A percentile compares a stretch with the other conserved stretches of the same genome.
Conservation (phyloP, 2,888 invertebrate species). For the Drosophila falleni region DNA sequence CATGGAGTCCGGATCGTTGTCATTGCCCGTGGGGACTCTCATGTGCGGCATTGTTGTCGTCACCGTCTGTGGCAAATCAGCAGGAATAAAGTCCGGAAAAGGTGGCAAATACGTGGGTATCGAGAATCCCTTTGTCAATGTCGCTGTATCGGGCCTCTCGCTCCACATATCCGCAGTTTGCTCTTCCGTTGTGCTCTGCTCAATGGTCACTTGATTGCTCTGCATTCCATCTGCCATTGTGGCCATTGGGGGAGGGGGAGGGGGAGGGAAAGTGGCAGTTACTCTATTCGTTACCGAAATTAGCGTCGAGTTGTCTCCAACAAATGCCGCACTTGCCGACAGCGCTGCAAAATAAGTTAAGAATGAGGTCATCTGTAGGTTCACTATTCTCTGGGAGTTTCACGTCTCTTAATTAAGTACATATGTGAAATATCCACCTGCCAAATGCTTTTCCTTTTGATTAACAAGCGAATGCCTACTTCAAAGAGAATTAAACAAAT, state of each 20-base stretch:
- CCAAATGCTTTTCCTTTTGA: background rate
- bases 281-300: slow-evolving; percentile 53
- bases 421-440: background rate
- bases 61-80: slow-evolving; percentile 69
- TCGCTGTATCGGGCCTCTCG: slow-evolving; percentile 75
- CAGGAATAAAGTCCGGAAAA: slow-evolving; percentile 79
- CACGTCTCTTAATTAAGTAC: background rate
- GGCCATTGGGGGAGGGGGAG: background rate
- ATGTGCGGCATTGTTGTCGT: slow-evolving; percentile 45
- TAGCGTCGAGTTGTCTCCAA: slow-evolving; percentile 61
- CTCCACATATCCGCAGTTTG: slow-evolving; percentile 64
- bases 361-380: slow-evolving; percentile 51
- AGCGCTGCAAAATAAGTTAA: slow-evolving; percentile 77
- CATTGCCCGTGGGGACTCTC: slow-evolving; percentile 7
- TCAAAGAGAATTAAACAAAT: background rate
- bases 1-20: slow-evolving; percentile 14
- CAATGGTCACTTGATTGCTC: slow-evolving; percentile 43
- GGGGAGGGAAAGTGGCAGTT: slow-evolving; percentile 4
- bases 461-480: slow-evolving; percentile 24
- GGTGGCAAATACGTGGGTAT: slow-evolving; percentile 83
- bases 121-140: slow-evolving; percentile 81
- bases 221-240: slow-evolving; percentile 7
- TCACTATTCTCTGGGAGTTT: background rate
- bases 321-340: slow-evolving; percentile 62
- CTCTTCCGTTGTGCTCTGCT: slow-evolving; percentile 37